A percentile compares a stretch with the other conserved stretches of the same genome.
Conservation (phyloP, 2,797 vertebrate species). For the Parotocinclus haroldoi region DNA sequence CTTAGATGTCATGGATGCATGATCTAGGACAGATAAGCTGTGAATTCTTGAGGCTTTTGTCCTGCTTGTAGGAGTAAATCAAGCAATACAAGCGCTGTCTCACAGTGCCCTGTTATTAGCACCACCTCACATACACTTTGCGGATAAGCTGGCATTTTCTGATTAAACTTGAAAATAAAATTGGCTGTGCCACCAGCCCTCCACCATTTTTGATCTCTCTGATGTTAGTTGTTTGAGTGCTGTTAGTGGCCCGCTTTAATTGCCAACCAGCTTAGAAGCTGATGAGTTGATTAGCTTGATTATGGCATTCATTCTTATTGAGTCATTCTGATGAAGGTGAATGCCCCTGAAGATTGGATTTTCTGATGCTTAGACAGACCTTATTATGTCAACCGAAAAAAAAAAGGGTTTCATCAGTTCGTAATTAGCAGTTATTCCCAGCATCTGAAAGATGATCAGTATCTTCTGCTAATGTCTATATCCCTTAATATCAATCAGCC, state of each 20-base stretch:
- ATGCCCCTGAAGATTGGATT: constrained; percentile 40
- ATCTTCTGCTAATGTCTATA: constrained; percentile 29
- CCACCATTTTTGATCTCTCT: constrained; percentile 15
- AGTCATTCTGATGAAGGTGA: constrained; percentile 38
- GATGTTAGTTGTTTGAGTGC: constrained; percentile 28
- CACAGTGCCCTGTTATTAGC: background rate
- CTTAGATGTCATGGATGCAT: no score
- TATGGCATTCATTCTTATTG: constrained; percentile 36
- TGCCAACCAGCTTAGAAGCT: constrained; percentile 27
- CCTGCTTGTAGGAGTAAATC: constrained; percentile 1
- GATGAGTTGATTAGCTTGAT: constrained; percentile 39
- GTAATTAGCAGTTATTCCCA: constrained; percentile 38
- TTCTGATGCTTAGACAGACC: constrained; percentile 33
- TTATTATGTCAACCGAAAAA: constrained; percentile 38
- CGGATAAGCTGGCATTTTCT: background rate
- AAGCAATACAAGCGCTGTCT: background rate
- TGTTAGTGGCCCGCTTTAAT: constrained; percentile 34
- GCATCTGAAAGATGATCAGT: constrained; percentile 29
- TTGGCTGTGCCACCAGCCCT: background rate
- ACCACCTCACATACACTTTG: background rate
- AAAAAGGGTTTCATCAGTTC: constrained; percentile 37
- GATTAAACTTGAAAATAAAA: constrained; percentile 7
- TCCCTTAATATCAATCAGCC: constrained; percentile 31
- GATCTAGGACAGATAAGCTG: background rate
- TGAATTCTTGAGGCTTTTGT: constrained; percentile 3